Conservation (phyloP, 2,113 vertebrate genomes). For the Cyphomyrus discorhynchus region DNA sequence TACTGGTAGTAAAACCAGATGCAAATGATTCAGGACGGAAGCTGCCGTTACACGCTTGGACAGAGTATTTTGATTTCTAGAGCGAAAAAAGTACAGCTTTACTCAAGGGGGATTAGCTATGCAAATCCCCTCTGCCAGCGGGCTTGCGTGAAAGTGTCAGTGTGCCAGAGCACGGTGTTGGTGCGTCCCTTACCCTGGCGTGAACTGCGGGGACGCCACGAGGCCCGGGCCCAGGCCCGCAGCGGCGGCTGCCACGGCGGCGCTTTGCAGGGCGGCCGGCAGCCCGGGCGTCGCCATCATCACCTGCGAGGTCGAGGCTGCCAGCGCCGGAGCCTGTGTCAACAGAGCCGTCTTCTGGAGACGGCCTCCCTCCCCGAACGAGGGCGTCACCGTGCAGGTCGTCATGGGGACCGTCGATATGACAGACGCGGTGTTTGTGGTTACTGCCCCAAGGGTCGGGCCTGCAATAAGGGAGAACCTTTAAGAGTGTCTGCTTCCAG, state of each 20-base stretch:
- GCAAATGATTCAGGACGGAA: not conserved
- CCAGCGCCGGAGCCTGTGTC: constrained; percentile 73
- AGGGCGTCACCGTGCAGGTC: constrained; percentile 70
- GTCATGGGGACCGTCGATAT: constrained; percentile 63
- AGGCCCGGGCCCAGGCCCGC: constrained; percentile 88
- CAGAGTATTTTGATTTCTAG: not conserved
- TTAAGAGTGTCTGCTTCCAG: not conserved
- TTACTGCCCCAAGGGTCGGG: constrained; percentile 69
- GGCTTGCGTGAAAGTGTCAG: not conserved
- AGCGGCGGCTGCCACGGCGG: constrained; percentile 95
- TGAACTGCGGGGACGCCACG: constrained; percentile 88
- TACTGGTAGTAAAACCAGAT: not conserved
- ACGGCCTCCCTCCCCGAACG: constrained; percentile 56
- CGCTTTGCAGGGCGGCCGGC: constrained; percentile 80
- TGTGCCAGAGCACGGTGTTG: not conserved
- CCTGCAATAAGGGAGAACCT: constrained; percentile 53
- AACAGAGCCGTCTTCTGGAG: constrained; percentile 57
- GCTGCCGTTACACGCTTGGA: not conserved
- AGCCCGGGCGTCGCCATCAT: constrained; percentile 83
- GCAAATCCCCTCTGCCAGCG: not conserved
- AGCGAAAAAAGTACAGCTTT: not conserved
- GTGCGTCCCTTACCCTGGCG: constrained; percentile 72
- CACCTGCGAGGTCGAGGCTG: constrained; percentile 76
- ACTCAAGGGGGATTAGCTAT: not conserved
- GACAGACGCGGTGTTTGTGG: constrained; percentile 79